Evolutionary conservation across 2,113 vertebrate species (phyloP), one percentile per base, ranked within the genome.

Genomic region (Oryzias javanicus): DNA sequence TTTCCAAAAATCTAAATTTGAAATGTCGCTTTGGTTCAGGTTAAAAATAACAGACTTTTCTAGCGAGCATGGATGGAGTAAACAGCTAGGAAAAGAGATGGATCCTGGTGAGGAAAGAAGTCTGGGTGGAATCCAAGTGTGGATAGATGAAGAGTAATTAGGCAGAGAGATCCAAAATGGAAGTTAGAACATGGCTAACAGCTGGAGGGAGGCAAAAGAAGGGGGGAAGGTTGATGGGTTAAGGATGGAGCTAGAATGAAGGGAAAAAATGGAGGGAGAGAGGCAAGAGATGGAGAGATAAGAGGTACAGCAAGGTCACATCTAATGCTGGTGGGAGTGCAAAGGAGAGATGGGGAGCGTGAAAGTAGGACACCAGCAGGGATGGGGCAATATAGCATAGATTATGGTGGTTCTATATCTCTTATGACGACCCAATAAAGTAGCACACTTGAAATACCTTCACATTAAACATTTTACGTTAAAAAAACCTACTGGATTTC

Each of bases 141-240:
- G 55, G 42, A 55, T 62, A 72, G 68, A 79, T 56, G 69, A 70
- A 79, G 80, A 81, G 53, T 85, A 84, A 86, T 86, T 84, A 73
- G 75, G 35, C 10, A 22, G 54, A 67, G 49, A 49, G 52, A 61
- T 72, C 67, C 71, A 80, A 81, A 80, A 67, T n/a, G 35, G 73
- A 74, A 57, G 71, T 76, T 64, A 68, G 56, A 71, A 64, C 45
- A 22, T 52, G 17, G 41, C 51, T 64, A 85, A 64, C 78, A 79
- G 80, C 67, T 75, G 72, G 63, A 29, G 60, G 62, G 48, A 16
- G 60, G 20, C 55, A 15, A n/a, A 51, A 53, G 55, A 48, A 24
- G 49, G 52, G 64, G 48, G 1, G 22, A 68, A 64, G 67, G 58
- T 65, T 60, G 60, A 64, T 48, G 5, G 52, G 18, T 62, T 29